Evolutionary conservation across 2,888 invertebrate genomes (phyloP), one percentile per base, ranked within the genome.

Genomic region (Ichneumoninae sp.): DNA sequence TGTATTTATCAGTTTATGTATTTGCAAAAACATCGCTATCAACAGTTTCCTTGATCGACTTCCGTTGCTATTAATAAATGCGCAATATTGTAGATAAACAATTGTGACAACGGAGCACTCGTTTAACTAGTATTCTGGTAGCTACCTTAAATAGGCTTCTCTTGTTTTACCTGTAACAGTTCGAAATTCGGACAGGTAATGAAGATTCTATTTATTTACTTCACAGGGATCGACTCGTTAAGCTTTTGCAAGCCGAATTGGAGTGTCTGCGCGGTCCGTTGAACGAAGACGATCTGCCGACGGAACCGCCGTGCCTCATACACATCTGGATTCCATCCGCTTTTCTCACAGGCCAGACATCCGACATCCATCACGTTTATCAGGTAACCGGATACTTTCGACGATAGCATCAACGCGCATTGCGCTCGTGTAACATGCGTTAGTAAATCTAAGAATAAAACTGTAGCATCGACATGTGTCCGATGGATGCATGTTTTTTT

Each of bases 281-380:
- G 81, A 94, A 94, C 44, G 94, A 94, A 79, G 95, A 95, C 81
- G 94, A 94, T 70, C 87, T 92, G 81, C 92, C 91, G 88, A 89
- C 90, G 13, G 93, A 93, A 83, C 90, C 93, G 47, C 92, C 92
- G 16, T 94, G 94, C 83, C 95, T 97, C 87, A 97, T 98, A 33
- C 97, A 97, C 92, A 96, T 97, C 60, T 98, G 97, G 96, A 97
- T 98, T 88, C 98, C 98, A 0, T 97, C 97, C 63, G 98, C 97
- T 7, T 98, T 98, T 94, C 94, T 98, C 50, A 96, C 96, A 50
- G 96, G 96, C 85, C 95, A 95, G 81, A 95, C 95, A 87, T 96
- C 97, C 4, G 96, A 96, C 91, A 95, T 97, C 54, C 97, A 98
- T 94, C 98, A 98, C 94, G 98, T 98, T 30, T 98, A 98, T 94